A percentile compares a stretch with the other conserved stretches of the same genome.
Evolutionary conservation across 2,113 vertebrate genomes (phyloP).

Genomic region (Tonatia bakeri): DNA sequence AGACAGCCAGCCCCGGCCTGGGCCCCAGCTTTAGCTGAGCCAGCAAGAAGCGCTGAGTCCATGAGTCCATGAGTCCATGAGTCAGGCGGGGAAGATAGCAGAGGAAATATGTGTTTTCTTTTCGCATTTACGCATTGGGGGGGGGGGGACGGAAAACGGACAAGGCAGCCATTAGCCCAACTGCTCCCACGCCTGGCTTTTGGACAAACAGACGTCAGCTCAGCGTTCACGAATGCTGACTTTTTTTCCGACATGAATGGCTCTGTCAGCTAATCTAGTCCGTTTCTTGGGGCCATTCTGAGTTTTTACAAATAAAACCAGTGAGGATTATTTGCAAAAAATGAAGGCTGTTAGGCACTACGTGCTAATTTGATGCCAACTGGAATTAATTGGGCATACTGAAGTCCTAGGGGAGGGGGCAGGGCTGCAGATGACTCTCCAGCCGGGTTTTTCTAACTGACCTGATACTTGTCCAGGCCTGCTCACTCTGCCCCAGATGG

Average conservation of each 20-base stretch:
- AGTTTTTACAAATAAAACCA: neutral
- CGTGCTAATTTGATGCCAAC: neutral
- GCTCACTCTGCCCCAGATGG: neutral
- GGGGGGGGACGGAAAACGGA: neutral
- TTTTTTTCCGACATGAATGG: neutral
- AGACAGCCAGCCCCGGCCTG: neutral
- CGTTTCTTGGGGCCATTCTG: neutral
- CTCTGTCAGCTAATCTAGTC: neutral
- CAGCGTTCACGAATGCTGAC: neutral
- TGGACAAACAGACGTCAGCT: neutral
- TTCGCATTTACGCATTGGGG: neutral
- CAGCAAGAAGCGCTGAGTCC: neutral
- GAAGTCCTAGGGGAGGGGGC: neutral
- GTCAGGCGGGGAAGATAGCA: neutral
- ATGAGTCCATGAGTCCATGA: accelerated
- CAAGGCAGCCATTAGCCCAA: neutral
- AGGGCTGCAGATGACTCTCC: neutral
- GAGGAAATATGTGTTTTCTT: neutral
- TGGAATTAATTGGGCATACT: accelerated
- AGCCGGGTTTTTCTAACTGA: neutral
- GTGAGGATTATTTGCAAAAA: neutral
- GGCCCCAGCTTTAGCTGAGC: neutral
- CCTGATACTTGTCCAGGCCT: neutral
- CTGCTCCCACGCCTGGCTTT: neutral
- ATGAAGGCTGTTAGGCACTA: neutral